These are phyloP conservation scores for Clepsis dumicolana DNA, from an alignment of 2,888 invertebrate species.

Conservation along the genomic window DNA sequence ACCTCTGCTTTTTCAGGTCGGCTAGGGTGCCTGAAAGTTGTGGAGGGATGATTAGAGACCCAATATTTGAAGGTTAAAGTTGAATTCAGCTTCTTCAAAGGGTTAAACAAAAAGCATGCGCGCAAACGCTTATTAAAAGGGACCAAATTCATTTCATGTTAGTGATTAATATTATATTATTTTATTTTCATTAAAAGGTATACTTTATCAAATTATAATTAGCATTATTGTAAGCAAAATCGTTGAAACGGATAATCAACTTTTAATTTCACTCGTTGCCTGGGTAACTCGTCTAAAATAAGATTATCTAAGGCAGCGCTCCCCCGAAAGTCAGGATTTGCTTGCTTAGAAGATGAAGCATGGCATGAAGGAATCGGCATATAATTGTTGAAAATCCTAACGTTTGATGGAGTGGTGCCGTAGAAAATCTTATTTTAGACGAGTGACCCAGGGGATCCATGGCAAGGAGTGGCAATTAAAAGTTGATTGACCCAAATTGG, in stretches of 20 bases:
- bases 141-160: slow-evolving; percentile 4
- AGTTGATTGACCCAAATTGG: not conserved
- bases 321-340: too few relatives aligned
- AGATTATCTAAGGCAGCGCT: too few relatives aligned
- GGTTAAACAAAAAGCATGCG: slow-evolving; percentile 17
- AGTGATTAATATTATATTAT: not conserved
- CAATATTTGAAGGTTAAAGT: not conserved
- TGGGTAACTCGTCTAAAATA: too few relatives aligned
- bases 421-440: too few relatives aligned
- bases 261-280: too few relatives aligned
- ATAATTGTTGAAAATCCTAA: too few relatives aligned
- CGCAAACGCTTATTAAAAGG: not conserved
- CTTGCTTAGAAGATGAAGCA: too few relatives aligned
- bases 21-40: slow-evolving; percentile 91
- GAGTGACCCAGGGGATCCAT: too few relatives aligned
- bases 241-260: too few relatives aligned
- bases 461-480: too few relatives aligned
- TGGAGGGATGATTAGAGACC: not conserved
- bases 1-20: slow-evolving; percentile 96
- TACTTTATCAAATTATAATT: not conserved
- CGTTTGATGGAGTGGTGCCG: too few relatives aligned
- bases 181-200: not conserved
- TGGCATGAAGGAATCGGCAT: too few relatives aligned
- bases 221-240: slow-evolving; percentile 1
- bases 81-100: slow-evolving; percentile 22